Conservation (phyloP, 2,888 invertebrate genomes). For the Tribolium freemani region DNA sequence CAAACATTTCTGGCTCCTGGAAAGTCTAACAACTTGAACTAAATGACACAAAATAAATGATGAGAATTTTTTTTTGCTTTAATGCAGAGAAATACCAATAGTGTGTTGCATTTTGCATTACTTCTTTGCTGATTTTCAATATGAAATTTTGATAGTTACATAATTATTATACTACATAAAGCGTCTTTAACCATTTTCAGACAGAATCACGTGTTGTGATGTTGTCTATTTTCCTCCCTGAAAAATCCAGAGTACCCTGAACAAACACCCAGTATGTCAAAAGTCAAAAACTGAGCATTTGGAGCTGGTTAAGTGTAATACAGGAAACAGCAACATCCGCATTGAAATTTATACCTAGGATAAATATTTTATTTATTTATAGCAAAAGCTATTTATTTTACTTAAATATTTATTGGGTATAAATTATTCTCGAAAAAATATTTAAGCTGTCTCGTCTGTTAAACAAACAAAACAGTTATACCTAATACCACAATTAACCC, state of each 20-base stretch:
- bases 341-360: background rate
- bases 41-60: too few relatives aligned
- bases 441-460: background rate
- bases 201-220: background rate
- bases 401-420: slow-evolving; percentile 21
- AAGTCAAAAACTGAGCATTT: background rate
- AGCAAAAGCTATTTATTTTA: slow-evolving; percentile 4
- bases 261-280: background rate
- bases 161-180: too few relatives aligned
- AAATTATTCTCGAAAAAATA: slow-evolving; percentile 3
- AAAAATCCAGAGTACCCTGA: background rate
- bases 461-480: slow-evolving; percentile 5
- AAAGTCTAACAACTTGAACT: too few relatives aligned
- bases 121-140: too few relatives aligned
- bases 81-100: background rate
- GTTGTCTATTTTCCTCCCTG: background rate
- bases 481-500: background rate
- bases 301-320: background rate
- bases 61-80: background rate
- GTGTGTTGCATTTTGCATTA: background rate
- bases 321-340: background rate
- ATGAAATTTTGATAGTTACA: too few relatives aligned
- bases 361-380: slow-evolving; percentile 21
- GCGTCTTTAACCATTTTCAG: too few relatives aligned
- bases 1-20: background rate